Evolutionary conservation across 2,113 vertebrate species (phyloP).

Genomic region (Prunella himalayana): DNA sequence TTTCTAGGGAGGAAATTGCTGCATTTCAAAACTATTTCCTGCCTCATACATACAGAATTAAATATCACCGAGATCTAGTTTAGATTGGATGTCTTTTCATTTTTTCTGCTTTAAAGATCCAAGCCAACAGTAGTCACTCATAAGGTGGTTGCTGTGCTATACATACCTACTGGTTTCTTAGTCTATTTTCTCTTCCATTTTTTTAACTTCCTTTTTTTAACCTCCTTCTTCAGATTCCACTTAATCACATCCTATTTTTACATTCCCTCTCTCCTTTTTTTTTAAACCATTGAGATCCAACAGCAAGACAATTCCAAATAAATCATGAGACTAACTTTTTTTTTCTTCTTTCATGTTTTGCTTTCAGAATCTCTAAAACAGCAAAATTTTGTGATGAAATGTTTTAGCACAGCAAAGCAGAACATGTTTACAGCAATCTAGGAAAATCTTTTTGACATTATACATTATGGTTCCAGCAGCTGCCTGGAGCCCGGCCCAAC

Average conservation of each 20-base stretch:
- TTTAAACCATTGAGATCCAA: background rate
- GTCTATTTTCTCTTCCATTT: background rate
- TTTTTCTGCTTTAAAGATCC: background rate
- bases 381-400: background rate
- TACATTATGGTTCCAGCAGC: accelerated
- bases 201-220: background rate
- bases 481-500: background rate
- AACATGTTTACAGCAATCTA: background rate
- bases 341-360: background rate
- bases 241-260: background rate
- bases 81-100: background rate
- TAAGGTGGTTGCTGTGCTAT: background rate
- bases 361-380: background rate
- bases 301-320: background rate
- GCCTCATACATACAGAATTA: background rate
- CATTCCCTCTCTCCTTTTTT: background rate
- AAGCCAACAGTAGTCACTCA: background rate
- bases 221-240: background rate
- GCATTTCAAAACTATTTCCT: slow-evolving; percentile 11
- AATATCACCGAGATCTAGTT: background rate
- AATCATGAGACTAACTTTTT: background rate
- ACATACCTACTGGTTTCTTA: background rate
- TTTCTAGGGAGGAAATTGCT: slow-evolving; percentile 17
- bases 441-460: background rate
- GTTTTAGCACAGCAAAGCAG: background rate